Base-by-base conservation (phyloP, 2,113 vertebrate genomes). In the Pristiophorus japonicus region DNA sequence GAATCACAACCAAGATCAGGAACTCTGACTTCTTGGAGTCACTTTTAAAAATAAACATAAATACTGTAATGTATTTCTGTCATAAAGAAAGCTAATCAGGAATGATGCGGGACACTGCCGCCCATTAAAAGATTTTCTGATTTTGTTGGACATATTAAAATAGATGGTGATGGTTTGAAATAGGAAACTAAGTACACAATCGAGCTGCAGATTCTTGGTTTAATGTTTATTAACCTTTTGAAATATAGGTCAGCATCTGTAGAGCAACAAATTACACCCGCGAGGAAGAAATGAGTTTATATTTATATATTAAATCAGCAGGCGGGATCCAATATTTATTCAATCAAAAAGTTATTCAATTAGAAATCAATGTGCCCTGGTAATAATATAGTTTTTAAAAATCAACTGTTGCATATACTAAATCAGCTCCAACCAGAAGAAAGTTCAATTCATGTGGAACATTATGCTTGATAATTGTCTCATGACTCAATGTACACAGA, bases 291-390 rank as follows among this genome's bases (percentile, higher is more conserved):
- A 51, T 51, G 51, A 51, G 51, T 73, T 6, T 27, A 73, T 27
- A 73, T 73, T 73, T 73, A 27, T 73, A 73, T 73, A 22, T 24
- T 27, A 67, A 67, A 73, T 73, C 70, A 78, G 75, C 75, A 78
- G 12, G 10, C 30, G 51, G 51, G 2, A 51, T 51, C 51, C 51
- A 51, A 51, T 51, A 87, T 87, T 87, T 51, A 20, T 8, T 87
- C 84, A 51, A 51, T 24, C 45, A 87, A 87, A 27, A 87, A 87
- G 45, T 51, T 87, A 87, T 87, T 87, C 45, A 87, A 87, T 87
- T 87, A 87, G 84, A 22, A 27, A 51, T 87, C 24, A 20, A 3
- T 34, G 59, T 34, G 55, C 1, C 4, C 51, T 34, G 1, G 30
- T 34, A 90, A 62, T 90, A 59, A 51, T 18, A n/a, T n/a, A n/a